Evolutionary conservation across 2,888 invertebrate species (phyloP).

Genomic region (Glaucopsyche alexis): DNA sequence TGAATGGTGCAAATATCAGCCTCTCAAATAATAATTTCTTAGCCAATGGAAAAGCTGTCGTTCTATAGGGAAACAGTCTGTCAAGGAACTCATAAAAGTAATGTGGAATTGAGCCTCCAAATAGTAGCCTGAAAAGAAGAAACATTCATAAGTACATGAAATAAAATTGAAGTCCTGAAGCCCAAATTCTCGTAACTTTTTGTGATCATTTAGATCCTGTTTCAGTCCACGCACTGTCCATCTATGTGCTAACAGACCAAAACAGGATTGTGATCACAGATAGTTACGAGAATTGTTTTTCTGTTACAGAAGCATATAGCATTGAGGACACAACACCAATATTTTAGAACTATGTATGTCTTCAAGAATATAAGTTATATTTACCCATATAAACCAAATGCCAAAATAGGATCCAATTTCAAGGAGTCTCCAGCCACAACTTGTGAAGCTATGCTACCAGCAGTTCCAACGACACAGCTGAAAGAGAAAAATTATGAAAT

Average conservation of each 20-base stretch:
- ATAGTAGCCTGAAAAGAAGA: slow-evolving; percentile 80
- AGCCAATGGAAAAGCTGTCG: slow-evolving; percentile 75
- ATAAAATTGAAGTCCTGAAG: no score
- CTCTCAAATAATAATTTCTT: slow-evolving; percentile 86
- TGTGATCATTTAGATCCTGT: no score
- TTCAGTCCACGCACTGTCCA: no score
- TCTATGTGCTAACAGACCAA: no score
- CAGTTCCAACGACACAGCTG: slow-evolving; percentile 85
- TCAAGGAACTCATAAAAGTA: slow-evolving; percentile 86
- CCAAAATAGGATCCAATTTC: slow-evolving; percentile 83
- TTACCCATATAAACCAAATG: slow-evolving; percentile 89
- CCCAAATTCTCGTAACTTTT: no score
- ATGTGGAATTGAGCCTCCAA: slow-evolving; percentile 89
- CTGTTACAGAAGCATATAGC: no score
- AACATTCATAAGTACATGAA: slow-evolving; percentile 1
- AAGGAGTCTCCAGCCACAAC: slow-evolving; percentile 82
- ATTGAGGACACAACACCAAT: no score
- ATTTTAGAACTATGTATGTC: no score
- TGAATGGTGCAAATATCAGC: slow-evolving; percentile 84
- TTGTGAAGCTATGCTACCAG: slow-evolving; percentile 87
- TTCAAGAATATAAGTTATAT: slow-evolving; percentile 36
- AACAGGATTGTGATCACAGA: no score
- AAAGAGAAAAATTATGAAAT: slow-evolving; percentile 44
- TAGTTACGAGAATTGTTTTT: no score
- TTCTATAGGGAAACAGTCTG: slow-evolving; percentile 78